phyloP scores from a whole-genome alignment of 2,888 invertebrate genomes.

The Herminia tarsipennalis region DNA sequence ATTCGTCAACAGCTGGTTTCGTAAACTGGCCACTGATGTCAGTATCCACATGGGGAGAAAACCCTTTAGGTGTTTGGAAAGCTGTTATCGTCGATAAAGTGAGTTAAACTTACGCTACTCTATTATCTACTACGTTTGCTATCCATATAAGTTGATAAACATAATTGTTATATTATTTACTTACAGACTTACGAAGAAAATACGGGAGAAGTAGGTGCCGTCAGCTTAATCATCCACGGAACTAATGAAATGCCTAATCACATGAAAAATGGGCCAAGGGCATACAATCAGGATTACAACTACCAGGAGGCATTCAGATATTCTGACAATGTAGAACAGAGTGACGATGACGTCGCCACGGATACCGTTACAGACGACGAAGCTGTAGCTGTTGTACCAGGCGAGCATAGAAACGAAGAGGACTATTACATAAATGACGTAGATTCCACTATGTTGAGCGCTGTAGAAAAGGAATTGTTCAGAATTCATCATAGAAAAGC shows the following conservation, averaged over 20 bases:
- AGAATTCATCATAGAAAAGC: conserved; percentile 68
- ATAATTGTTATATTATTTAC: conserved; percentile 3
- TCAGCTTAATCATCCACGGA: conserved; percentile 89
- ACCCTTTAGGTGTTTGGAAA: conserved; percentile 90
- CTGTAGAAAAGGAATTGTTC: conserved; percentile 68
- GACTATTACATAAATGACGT: conserved; percentile 41
- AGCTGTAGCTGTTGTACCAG: conserved; percentile 51
- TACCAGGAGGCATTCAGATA: conserved; percentile 51
- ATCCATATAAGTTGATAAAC: no score
- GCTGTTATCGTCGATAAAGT: conserved; percentile 79
- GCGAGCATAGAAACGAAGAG: conserved; percentile 46
- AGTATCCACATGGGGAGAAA: conserved; percentile 96
- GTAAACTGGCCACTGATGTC: conserved; percentile 94
- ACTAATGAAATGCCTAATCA: conserved; percentile 88
- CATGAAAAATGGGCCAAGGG: conserved; percentile 83
- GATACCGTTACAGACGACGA: conserved; percentile 45
- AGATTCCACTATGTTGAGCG: conserved; percentile 55
- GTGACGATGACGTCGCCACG: conserved; percentile 38
- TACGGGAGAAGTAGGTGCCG: conserved; percentile 84
- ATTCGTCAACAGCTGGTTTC: conserved; percentile 90
- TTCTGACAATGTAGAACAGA: conserved; percentile 31
- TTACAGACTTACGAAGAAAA: conserved; percentile 75
- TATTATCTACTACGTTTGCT: neutral
- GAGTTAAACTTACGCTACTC: conserved; percentile 14
- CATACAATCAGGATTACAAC: conserved; percentile 82